Evolutionary conservation across 2,113 vertebrate species (phyloP).

Genomic region (Ploceus nigricollis): DNA sequence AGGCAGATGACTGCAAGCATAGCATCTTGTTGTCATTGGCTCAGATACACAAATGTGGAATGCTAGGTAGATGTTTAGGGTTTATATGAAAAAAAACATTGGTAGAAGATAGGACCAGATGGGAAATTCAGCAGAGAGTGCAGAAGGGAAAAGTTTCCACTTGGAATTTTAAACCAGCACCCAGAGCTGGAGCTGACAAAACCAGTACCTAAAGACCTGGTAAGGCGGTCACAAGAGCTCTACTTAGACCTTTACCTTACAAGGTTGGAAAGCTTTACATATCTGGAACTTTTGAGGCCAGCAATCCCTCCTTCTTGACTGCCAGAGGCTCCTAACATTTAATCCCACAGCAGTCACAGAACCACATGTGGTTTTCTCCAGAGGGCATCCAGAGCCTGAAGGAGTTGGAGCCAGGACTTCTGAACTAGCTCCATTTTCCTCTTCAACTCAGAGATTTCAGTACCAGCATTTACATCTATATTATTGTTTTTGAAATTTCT

Average conservation of each 20-base stretch:
- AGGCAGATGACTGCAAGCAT: neutral
- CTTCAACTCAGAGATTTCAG: neutral
- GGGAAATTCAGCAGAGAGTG: neutral
- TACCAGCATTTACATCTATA: neutral
- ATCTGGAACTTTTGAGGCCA: neutral
- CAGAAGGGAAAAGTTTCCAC: neutral
- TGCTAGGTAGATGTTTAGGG: neutral
- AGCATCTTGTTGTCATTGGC: neutral
- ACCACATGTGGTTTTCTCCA: neutral
- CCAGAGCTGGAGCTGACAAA: neutral
- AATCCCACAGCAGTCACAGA: neutral
- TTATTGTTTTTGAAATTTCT: neutral
- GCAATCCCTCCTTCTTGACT: neutral
- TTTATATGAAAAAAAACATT: neutral
- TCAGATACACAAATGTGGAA: neutral
- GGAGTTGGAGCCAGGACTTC: neutral
- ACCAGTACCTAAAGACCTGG: neutral
- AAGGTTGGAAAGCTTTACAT: neutral
- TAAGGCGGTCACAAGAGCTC: neutral
- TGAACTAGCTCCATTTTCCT: neutral
- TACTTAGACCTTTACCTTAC: neutral
- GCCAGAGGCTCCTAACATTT: neutral
- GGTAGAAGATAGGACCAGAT: neutral
- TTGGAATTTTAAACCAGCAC: neutral
- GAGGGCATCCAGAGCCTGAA: neutral